phyloP scores from a whole-genome alignment of 2,888 invertebrate genomes.

The Aelia acuminata region DNA sequence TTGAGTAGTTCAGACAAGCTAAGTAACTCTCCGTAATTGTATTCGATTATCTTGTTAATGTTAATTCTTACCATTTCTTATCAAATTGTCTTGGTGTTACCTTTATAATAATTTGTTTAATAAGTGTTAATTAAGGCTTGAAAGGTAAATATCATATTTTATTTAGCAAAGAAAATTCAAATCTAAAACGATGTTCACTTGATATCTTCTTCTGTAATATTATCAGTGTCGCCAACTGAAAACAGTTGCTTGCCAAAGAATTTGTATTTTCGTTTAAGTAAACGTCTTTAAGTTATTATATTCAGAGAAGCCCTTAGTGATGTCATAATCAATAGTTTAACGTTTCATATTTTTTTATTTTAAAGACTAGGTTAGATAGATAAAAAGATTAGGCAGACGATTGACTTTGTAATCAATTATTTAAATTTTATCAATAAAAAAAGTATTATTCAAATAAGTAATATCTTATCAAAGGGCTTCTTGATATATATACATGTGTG shows the following conservation, averaged over 20 bases:
- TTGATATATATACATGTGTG: background rate
- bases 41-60: too few species aligned
- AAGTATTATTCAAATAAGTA: background rate
- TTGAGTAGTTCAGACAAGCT: background rate
- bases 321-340: background rate
- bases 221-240: background rate
- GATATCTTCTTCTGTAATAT: background rate
- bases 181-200: background rate
- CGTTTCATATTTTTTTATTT: background rate
- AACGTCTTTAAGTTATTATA: background rate
- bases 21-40: too few species aligned
- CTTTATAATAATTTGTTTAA: too few species aligned
- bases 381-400: too few species aligned
- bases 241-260: constrained; percentile 5
- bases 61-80: too few species aligned
- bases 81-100: too few species aligned
- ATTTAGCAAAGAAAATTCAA: background rate
- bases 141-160: too few species aligned
- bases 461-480: background rate
- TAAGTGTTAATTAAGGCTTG: too few species aligned
- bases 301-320: background rate
- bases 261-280: constrained; percentile 10
- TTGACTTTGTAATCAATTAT: too few species aligned
- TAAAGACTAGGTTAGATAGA: too few species aligned
- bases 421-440: background rate